Evolutionary conservation across 2,113 vertebrate genomes (phyloP).

Genomic region (Sphaerodactylus townsendi): DNA sequence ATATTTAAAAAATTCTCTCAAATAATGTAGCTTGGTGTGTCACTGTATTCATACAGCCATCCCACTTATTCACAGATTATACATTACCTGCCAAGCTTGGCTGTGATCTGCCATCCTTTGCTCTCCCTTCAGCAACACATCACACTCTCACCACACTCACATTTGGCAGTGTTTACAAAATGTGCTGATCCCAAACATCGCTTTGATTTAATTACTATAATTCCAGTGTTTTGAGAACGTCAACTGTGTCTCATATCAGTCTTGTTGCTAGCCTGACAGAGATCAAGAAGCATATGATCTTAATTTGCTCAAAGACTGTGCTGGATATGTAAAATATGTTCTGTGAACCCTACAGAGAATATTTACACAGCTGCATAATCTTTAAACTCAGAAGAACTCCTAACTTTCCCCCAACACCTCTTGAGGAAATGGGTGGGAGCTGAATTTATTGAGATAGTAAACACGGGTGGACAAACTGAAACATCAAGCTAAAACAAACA

Average conservation of each 20-base stretch:
- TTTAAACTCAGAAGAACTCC: background rate
- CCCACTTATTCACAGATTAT: background rate
- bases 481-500: background rate
- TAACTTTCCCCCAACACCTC: background rate
- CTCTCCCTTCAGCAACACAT: background rate
- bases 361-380: constrained; percentile 16
- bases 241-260: background rate
- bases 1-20: background rate
- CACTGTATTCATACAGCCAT: background rate
- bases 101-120: background rate
- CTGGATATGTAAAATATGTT: background rate
- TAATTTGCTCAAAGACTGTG: background rate
- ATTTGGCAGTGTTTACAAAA: background rate
- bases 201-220: constrained; percentile 1
- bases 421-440: background rate
- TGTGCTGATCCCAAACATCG: background rate
- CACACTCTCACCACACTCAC: background rate
- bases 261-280: background rate
- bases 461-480: background rate
- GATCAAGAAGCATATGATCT: background rate
- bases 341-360: background rate
- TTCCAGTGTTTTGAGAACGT: background rate
- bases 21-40: background rate
- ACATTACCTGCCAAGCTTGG: background rate
- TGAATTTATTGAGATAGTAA: background rate